Base-by-base conservation (phyloP, 2,888 invertebrate genomes). In the Epirrhoe tristata region DNA sequence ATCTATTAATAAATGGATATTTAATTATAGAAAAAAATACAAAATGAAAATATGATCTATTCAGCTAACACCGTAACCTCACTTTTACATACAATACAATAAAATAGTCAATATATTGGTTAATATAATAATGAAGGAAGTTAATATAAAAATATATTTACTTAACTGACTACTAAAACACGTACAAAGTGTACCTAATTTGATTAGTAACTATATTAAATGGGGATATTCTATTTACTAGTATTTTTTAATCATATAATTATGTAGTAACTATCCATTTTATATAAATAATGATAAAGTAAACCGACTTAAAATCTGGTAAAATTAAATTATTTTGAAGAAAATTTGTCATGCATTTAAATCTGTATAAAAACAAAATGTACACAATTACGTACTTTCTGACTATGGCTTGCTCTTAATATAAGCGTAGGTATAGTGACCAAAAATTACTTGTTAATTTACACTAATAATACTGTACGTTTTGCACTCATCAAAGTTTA, bases 401-500 rank as follows among this genome's bases (percentile, higher is more conserved):
- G 31, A 59, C n/a, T n/a, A 52, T 39, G n/a, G 51, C 52, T 39
- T 52, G 39, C 6, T 4, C 12, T 48, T 48, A 48, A 5, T 48
- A 24, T 62, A 48, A 58, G 48, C 24, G 32, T 58, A 50, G 48
- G n/a, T 55, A 50, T 56, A 52, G 34, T 55, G 48, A 59, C 59
- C 65, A 65, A 65, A 64, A 59, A 65, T 58, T 55, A 58, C 48
- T 17, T 55, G 46, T 48, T 48, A 48, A 36, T 43, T 53, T 52
- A 43, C 39, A 32, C 6, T 48, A 32, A n/a, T 46, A 46, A 16
- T 43, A 56, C 12, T 31, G 12, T 24, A 52, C 52, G 52, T 36
- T n/a, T 34, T 32, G 14, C 34, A 32, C 16, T 32, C 16, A 8
- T 39, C 4, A 58, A 52, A 8, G 39, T 31, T 52, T 36, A 59